Conservation (phyloP, 2,797 vertebrate species). For the Anniella stebbinsi region DNA sequence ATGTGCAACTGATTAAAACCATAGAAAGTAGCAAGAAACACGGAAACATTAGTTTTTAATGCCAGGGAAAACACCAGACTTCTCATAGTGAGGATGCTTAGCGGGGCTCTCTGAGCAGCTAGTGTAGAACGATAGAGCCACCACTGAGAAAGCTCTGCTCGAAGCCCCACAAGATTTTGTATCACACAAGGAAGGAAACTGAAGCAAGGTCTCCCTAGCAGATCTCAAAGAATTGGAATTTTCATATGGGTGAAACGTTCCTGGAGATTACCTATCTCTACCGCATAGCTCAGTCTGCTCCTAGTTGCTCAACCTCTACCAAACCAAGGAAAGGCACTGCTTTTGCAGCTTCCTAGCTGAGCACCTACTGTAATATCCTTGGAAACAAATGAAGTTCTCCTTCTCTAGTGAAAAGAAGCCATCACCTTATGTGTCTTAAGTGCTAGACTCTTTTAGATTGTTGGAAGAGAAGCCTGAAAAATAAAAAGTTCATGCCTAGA, state of each 20-base stretch:
- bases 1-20: background rate
- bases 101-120: background rate
- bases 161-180: background rate
- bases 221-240: background rate
- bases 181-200: background rate
- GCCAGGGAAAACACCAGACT: background rate
- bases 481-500: background rate
- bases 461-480: background rate
- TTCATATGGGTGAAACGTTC: background rate
- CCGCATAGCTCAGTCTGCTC: background rate
- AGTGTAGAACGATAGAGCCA: background rate
- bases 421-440: background rate
- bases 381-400: background rate
- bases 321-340: background rate
- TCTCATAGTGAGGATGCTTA: background rate
- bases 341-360: background rate
- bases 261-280: background rate
- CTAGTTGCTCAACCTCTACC: background rate
- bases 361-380: background rate
- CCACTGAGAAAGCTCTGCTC: background rate
- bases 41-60: background rate
- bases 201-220: background rate
- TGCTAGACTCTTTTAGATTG: background rate
- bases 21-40: background rate
- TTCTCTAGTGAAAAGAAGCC: background rate